Evolutionary conservation across 2,113 vertebrate genomes (phyloP), one percentile per base, ranked within the genome.

Genomic region (Ploceus nigricollis): DNA sequence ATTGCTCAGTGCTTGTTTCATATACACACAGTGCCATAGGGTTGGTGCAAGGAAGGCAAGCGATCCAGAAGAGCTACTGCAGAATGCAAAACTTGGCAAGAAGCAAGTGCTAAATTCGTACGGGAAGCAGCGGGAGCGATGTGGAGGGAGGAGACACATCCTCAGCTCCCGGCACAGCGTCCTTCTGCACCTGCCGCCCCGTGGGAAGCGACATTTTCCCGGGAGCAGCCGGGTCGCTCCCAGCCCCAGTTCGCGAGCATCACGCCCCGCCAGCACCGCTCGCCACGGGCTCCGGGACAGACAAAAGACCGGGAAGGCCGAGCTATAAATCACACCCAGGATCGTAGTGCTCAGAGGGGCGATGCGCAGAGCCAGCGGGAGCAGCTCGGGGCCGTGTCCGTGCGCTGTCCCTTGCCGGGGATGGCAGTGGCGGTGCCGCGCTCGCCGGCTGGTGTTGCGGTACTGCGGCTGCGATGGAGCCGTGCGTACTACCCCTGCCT

Each of bases 1-100:
- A 40, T 2, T 24, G 48, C 51, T 75, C 33, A 15, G 39, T 3
- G 18, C 11, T n/a, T 0, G 0, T 24, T 27, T 58, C 33, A 76
- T 1, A 30, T 0, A 28, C 5, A 28, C 20, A 2, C 40, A 11
- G 25, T 21, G 33, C n/a, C 12, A 9, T 0, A 39, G 73, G 28
- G 33, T 1, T 24, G 27, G 50, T 16, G 42, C 30, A 61, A 45
- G 45, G 14, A 31, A n/a, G 37, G 24, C 37, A 40, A 61, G 27
- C 0, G 15, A 73, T 33, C 60, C 27, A 2, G 1, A 63, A 51
- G 56, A 73, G 47, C 77, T 63, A 27, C 30, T 7, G 42, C 39
- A 50, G 33, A 63, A 13, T 2, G 9, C 2, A 7, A 11, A 76
- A 92, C 82, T 70, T 75, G 72, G 64, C 86, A 73, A 66, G 82